Conservation (phyloP, 2,113 vertebrate species). For the Rattus rattus region DNA sequence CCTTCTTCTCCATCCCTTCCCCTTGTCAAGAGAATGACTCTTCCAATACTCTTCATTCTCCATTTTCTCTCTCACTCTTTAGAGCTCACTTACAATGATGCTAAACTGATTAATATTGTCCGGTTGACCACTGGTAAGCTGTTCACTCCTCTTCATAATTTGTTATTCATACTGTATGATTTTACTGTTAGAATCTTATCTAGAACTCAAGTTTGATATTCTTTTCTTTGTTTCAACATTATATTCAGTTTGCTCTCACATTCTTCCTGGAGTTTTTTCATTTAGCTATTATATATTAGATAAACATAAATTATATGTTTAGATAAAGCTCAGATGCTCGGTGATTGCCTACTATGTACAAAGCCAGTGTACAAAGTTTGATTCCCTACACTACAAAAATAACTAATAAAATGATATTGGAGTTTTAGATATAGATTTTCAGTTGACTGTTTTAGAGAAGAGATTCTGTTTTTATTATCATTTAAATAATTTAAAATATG, state of each 20-base stretch:
- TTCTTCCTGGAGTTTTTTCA: neutral
- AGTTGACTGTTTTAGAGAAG: neutral
- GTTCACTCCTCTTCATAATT: neutral
- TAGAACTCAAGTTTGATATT: neutral
- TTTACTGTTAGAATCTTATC: neutral
- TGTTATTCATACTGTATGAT: neutral
- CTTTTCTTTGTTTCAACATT: neutral
- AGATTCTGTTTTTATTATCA: neutral
- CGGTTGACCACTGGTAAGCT: neutral
- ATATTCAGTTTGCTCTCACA: neutral
- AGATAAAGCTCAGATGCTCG: neutral
- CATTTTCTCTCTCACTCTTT: neutral
- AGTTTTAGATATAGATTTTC: neutral
- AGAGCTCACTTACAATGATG: neutral
- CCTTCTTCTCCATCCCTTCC: neutral
- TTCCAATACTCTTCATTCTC: neutral
- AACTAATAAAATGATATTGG: neutral
- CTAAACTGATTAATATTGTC: neutral
- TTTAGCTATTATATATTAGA: neutral
- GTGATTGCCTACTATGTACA: too few relatives aligned
- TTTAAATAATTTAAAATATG: neutral
- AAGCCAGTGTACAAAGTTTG: neutral
- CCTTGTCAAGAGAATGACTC: neutral
- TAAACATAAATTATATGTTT: neutral
- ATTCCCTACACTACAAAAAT: neutral